Conservation (phyloP, 2,113 vertebrate species). For the Pituophis catenifer region DNA sequence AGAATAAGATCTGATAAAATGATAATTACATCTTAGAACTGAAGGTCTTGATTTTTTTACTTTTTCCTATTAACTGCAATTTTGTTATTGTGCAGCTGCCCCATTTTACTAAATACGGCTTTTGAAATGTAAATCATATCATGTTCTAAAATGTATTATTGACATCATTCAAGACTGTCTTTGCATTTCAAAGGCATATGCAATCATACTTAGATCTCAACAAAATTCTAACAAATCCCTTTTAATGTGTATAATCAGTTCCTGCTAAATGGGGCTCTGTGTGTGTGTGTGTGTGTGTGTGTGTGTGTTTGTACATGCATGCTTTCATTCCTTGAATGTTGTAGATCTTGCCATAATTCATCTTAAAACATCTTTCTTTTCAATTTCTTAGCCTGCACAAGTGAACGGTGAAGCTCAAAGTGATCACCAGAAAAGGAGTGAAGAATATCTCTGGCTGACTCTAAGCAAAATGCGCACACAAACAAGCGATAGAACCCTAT, state of each 20-base stretch:
- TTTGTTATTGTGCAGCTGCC: conserved; percentile 65
- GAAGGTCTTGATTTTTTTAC: conserved; percentile 53
- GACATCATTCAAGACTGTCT: conserved; percentile 62
- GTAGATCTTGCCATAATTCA: conserved; percentile 55
- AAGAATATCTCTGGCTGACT: conserved; percentile 40
- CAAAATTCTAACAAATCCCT: conserved; percentile 68
- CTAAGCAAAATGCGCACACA: conserved; percentile 35
- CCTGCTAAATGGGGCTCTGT: conserved; percentile 25
- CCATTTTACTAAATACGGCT: conserved; percentile 62
- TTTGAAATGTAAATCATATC: conserved; percentile 64
- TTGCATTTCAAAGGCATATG: conserved; percentile 71
- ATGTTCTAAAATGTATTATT: conserved; percentile 55
- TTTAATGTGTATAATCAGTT: conserved; percentile 57
- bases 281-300: background rate
- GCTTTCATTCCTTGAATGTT: conserved; percentile 53
- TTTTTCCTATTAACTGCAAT: conserved; percentile 61
- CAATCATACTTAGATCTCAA: conserved; percentile 73
- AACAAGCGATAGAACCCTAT: conserved; percentile 9
- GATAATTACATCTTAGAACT: conserved; percentile 45
- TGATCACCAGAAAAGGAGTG: conserved; percentile 48
- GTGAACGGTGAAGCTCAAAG: conserved; percentile 57
- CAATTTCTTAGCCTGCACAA: conserved; percentile 71
- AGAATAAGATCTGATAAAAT: conserved; percentile 46
- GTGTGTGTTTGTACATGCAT: conserved; percentile 16
- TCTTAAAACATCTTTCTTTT: conserved; percentile 68